Conservation (phyloP, 2,113 vertebrate genomes). For the Hyperoodon ampullatus region DNA sequence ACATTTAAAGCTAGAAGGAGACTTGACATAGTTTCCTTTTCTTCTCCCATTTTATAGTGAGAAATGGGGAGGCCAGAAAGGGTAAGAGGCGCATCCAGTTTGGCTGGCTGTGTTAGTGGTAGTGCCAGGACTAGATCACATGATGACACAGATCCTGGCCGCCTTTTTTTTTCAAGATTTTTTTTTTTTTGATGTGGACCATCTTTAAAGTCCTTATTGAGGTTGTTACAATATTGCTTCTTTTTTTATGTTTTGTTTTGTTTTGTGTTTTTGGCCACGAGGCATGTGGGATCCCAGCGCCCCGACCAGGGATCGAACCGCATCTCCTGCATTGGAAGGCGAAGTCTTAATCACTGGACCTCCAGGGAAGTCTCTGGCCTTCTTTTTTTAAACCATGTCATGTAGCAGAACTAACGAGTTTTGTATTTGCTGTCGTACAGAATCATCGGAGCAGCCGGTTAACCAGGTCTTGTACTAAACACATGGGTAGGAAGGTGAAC, state of each 20-base stretch:
- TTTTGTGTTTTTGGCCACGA: too few species aligned
- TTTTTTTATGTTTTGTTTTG: too few species aligned
- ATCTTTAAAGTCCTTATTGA: too few species aligned
- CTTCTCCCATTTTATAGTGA: neutral
- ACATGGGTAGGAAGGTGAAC: neutral
- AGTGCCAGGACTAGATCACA: neutral
- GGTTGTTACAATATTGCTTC: too few species aligned
- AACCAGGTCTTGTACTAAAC: fast-evolving
- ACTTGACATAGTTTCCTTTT: neutral
- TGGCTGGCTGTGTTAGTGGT: fast-evolving
- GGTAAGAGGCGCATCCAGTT: neutral
- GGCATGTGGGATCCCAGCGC: too few species aligned
- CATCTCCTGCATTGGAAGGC: too few species aligned
- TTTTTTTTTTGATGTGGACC: too few species aligned
- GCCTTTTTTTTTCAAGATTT: neutral
- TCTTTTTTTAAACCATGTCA: neutral
- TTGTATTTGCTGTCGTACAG: fast-evolving
- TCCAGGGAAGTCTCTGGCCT: too few species aligned
- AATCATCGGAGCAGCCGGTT: neutral
- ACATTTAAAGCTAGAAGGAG: neutral
- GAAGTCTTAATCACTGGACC: too few species aligned
- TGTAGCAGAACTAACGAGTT: neutral
- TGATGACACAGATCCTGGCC: fast-evolving
- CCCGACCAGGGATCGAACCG: too few species aligned
- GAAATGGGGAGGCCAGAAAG: neutral